Evolutionary conservation across 2,888 invertebrate species (phyloP), one percentile per base, ranked within the genome.

Genomic region (Hetaerina titia): DNA sequence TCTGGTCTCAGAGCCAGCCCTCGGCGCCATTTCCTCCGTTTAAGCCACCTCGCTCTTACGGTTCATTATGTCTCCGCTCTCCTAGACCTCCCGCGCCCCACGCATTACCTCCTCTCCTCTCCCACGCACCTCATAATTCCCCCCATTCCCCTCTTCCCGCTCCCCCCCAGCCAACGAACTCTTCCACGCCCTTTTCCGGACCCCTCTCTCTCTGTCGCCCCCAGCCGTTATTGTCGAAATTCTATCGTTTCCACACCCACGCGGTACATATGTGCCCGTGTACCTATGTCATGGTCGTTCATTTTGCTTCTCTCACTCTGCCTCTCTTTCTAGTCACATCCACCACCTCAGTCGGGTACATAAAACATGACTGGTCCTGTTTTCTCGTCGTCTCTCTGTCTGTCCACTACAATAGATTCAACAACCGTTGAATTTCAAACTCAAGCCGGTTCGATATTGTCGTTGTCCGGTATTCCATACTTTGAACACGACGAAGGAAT

Each of bases 11-110:
- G 45, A 45, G 45, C 45, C 31, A 81, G 81, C 31, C 81, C 22
- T 81, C 31, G 31, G 81, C 81, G 81, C 81, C 81, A 81, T 81
- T 81, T 81, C 31, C 81, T 81, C 81, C 81, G 31, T 81, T 81
- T 31, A 81, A 81, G 81, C 81, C 81, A 81, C 81, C 81, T 81
- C 81, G 45, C 45, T 31, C 81, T 31, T 31, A 81, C 81, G 81
- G 81, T 81, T 81, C 81, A 81, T 81, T 81, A 81, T 81, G 81
- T 81, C 31, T 11, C 31, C 31, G 81, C 25, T 81, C 81, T 81
- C 25, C 31, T 81, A 81, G 31, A 31, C 31, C 31, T 31, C 31
- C 11, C 22, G 13, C 81, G 31, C 81, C 81, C 45, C 81, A 31
- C 57, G 89, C 58, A 58, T 57, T 8, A 19, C 90, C 31, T 19